Evolutionary conservation across 2,113 vertebrate genomes (phyloP).

Genomic region (Verasper variegatus): DNA sequence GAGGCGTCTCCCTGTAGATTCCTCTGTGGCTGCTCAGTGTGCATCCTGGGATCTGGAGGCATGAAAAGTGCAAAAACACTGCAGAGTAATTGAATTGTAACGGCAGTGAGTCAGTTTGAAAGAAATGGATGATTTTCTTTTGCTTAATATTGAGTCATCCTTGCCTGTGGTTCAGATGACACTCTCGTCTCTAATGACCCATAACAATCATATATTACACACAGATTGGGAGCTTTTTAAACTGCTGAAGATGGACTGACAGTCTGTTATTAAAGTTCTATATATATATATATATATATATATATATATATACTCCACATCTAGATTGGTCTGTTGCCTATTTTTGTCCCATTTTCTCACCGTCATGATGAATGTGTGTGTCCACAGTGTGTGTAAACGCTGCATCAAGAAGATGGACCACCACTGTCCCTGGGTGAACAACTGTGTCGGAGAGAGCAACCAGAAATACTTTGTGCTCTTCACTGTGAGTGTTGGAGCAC

Average conservation of each 20-base stretch:
- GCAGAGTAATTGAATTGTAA: conserved; percentile 60
- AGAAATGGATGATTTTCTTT: conserved; percentile 2
- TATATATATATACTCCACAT: no score
- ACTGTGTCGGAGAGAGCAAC: conserved; percentile 98
- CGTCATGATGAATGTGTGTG: background rate
- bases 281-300: no score
- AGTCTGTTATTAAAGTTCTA: background rate
- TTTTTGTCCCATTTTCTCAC: conserved; percentile 4
- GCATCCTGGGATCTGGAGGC: conserved; percentile 38
- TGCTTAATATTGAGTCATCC: conserved; percentile 33
- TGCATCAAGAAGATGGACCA: conserved; percentile 99
- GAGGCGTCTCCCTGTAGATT: conserved; percentile 42
- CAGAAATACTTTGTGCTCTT: conserved; percentile 99
- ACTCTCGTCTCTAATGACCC: conserved; percentile 9
- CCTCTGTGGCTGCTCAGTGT: conserved; percentile 34
- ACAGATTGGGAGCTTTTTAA: conserved; percentile 7
- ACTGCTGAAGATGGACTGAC: background rate
- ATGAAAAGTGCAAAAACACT: conserved; percentile 61
- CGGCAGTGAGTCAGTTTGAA: conserved; percentile 44
- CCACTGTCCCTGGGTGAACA: conserved; percentile 99
- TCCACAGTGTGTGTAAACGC: conserved; percentile 94
- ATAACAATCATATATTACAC: background rate
- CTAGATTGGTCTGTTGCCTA: background rate
- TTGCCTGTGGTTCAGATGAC: conserved; percentile 14
- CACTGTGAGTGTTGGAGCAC: conserved; percentile 88